These are phyloP conservation scores for Papilio aristodemus DNA, from an alignment of 1,140 invertebrate species.

Conservation along the genomic window DNA sequence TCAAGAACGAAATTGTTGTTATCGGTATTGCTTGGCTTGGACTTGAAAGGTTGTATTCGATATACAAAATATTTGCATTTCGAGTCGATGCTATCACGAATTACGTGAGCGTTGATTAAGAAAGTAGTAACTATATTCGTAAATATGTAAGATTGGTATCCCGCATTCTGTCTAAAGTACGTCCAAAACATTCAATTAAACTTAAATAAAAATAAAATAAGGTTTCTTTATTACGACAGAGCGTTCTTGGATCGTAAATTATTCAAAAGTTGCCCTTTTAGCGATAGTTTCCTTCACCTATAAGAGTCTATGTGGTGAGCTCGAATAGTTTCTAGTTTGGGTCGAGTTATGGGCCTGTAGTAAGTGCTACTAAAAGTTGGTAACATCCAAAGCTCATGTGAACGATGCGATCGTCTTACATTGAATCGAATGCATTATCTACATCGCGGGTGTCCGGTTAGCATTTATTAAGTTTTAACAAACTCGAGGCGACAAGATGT, in stretches of 20 bases:
- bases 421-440: conserved; percentile 48
- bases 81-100: conserved; percentile 66
- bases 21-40: conserved; percentile 47
- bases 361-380: conserved; percentile 43
- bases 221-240: no score
- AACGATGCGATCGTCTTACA: conserved; percentile 68
- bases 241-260: no score
- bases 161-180: no score
- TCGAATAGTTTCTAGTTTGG: conserved; percentile 25
- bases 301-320: no score
- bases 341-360: conserved; percentile 29
- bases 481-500: conserved; percentile 30
- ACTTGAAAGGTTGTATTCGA: conserved; percentile 50
- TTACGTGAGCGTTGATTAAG: conserved; percentile 53
- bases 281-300: no score
- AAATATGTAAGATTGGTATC: no score
- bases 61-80: conserved; percentile 67
- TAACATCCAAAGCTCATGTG: conserved; percentile 66
- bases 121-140: conserved; percentile 14
- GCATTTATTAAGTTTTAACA: conserved; percentile 62
- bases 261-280: no score
- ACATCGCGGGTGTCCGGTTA: conserved; percentile 52
- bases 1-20: conserved; percentile 44
- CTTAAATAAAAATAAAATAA: no score
- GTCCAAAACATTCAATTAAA: no score